Base-by-base conservation (phyloP, 2,113 vertebrate genomes). In the Callaeas wilsoni region DNA sequence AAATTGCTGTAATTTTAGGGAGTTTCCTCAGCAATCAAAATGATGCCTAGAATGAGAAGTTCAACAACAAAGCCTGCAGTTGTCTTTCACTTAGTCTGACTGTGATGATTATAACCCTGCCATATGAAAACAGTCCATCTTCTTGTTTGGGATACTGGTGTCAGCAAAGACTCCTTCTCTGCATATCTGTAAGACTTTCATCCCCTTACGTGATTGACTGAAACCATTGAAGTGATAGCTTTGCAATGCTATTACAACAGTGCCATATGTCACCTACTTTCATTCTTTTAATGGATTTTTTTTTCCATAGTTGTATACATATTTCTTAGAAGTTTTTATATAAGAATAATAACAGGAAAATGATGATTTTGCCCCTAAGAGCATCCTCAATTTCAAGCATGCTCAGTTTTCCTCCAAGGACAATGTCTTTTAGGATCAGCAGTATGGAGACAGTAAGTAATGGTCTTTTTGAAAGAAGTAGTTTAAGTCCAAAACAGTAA, bases 1-100 rank as follows among this genome's bases (percentile, higher is more conserved):
- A 93, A 92, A 92, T 82, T 93, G 53, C 59, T 93, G 53, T 37
- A 84, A 95, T 93, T 89, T 92, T 59, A 78, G 50, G 67, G 70
- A 69, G 60, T 77, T 95, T 87, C 67, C 64, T 70, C 52, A 84
- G 83, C 56, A 93, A 88, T 91, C 84, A 93, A 91, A 95, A 81
- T 33, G 64, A 89, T 84, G 56, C 59, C 75, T 79, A n/a, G n/a
- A 91, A 86, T n/a, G 50, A 87, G 44, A 84, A 87, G 32, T 76
- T 92, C 78, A 91, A 63, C 74, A 87, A 79, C 46, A 95, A 95
- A 91, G 47, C 32, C 57, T 86, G 32, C 18, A 73, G 69, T 93
- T 85, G 77, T 37, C 37, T 87, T 91, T 73, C 74, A 79, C 27
- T 74, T 73, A 85, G 41, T 73, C 81, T 96, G 87, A 82, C 60